Evolutionary conservation across 2,113 vertebrate genomes (phyloP).

Genomic region (Chaetodon trifascialis): DNA sequence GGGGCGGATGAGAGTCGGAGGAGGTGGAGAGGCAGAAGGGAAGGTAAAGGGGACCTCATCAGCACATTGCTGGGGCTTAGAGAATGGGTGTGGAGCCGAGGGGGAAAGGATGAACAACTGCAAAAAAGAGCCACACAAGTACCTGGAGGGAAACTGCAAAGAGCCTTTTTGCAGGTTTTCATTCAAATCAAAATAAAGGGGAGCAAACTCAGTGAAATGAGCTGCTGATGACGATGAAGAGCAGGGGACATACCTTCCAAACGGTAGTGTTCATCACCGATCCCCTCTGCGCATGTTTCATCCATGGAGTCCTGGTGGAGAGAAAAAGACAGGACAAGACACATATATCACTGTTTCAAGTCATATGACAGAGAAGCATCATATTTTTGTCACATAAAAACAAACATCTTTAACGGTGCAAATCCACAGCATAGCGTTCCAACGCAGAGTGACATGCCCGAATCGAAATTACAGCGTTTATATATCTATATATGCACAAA

Average conservation of each 20-base stretch:
- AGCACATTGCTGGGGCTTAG: slow-evolving; percentile 61
- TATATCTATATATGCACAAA: slow-evolving; percentile 63
- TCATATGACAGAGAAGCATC: slow-evolving; percentile 25
- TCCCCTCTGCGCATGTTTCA: slow-evolving; percentile 87
- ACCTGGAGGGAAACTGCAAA: background rate
- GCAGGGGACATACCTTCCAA: slow-evolving; percentile 90
- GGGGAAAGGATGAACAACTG: slow-evolving; percentile 22
- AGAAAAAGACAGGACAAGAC: slow-evolving; percentile 29
- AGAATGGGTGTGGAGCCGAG: slow-evolving; percentile 40
- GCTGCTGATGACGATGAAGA: background rate
- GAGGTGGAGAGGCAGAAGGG: slow-evolving; percentile 37
- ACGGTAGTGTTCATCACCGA: slow-evolving; percentile 92
- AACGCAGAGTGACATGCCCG: slow-evolving; percentile 32
- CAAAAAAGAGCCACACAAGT: slow-evolving; percentile 27
- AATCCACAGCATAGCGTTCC: slow-evolving; percentile 55
- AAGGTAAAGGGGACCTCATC: slow-evolving; percentile 61
- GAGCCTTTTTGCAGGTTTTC: background rate
- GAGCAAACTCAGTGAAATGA: background rate
- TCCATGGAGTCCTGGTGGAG: slow-evolving; percentile 87
- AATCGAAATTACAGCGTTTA: slow-evolving; percentile 68
- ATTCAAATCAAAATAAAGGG: slow-evolving; percentile 6
- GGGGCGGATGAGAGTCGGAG: slow-evolving; percentile 44
- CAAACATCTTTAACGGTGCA: slow-evolving; percentile 63
- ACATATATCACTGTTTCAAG: slow-evolving; percentile 44
- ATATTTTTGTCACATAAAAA: slow-evolving; percentile 65